A percentile compares a stretch with the other conserved stretches of the same genome.
Evolutionary conservation across 1,140 invertebrate genomes (phyloP).

Genomic region (Triops cancriformis): DNA sequence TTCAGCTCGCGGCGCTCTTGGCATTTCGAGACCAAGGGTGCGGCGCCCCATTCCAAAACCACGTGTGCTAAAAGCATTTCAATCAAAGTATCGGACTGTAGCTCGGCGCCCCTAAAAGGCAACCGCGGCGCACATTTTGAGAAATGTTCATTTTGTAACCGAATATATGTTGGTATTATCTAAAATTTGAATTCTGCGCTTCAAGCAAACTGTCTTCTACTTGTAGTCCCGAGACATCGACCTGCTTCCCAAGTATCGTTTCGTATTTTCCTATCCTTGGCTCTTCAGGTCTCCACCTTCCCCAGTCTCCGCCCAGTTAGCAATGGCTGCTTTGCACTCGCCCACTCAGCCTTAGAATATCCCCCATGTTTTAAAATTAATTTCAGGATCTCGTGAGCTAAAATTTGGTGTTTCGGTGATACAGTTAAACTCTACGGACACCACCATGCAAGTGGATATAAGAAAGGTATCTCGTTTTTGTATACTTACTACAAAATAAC

Average conservation of each 20-base stretch:
- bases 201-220: too few relatives aligned
- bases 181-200: too few relatives aligned
- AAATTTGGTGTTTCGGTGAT: neutral
- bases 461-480: neutral
- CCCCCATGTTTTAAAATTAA: neutral
- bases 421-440: neutral
- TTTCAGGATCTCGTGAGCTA: neutral
- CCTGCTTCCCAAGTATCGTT: neutral
- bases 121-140: too few relatives aligned
- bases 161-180: too few relatives aligned
- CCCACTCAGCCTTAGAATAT: neutral
- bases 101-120: too few relatives aligned
- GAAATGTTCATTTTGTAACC: too few relatives aligned
- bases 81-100: too few relatives aligned
- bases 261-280: neutral
- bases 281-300: neutral
- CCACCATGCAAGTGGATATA: neutral
- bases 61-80: too few relatives aligned
- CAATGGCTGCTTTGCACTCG: constrained; percentile 9
- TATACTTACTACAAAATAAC: neutral
- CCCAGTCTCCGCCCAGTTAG: neutral
- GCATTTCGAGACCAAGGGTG: too few relatives aligned
- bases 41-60: too few relatives aligned
- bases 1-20: too few relatives aligned
- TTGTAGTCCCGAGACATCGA: neutral